Evolutionary conservation across 2,888 invertebrate genomes (phyloP), one percentile per base, ranked within the genome.

Genomic region (Dicyrtomina minuta): DNA sequence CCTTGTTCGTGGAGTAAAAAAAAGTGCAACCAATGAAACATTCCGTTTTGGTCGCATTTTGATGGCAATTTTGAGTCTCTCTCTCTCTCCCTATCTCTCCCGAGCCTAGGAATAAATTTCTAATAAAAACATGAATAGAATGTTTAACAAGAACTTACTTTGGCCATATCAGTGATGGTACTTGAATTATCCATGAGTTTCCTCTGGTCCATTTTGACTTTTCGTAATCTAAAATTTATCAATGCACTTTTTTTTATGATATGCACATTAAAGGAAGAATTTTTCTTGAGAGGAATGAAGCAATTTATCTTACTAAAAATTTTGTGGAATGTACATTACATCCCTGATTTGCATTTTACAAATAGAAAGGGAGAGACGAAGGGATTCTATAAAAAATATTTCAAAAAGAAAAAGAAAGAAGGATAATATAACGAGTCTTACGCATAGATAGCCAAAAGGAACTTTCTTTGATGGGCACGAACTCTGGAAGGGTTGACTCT

Each of bases 171-270:
- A 72, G 97, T 96, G 83, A 99, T 92, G 71, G 98, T 98, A 81
- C 96, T 97, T 79, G 97, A 96, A 82, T 98, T 98, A 83, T 99
- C 99, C 90, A 96, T 95, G 80, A 99, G 85, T 85, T 99, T 99
- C 82, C 99, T 88, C 86, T 99, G 98, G 86, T 98, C 98, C 93
- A 98, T 96, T 87, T 99, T 99, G 74, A 99, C 97, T 87, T 98
- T 96, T 81, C 99, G 88, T 84, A 99, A 89, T 83, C 98, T 98
- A 79, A 79, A 80, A 58, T n/a, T n/a, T n/a, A n/a, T n/a, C n/a
- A n/a, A 20, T 39, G 20, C 58, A 58, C 39, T 17, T 4, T 46
- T 17, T n/a, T 17, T n/a, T 46, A 46, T 46, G 15, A 17, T 46
- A 46, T 6, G 46, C 15, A 20, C 22, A 17, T 22, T 17, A 51